Conservation (phyloP, 2,113 vertebrate genomes). For the Callipepla californica region DNA sequence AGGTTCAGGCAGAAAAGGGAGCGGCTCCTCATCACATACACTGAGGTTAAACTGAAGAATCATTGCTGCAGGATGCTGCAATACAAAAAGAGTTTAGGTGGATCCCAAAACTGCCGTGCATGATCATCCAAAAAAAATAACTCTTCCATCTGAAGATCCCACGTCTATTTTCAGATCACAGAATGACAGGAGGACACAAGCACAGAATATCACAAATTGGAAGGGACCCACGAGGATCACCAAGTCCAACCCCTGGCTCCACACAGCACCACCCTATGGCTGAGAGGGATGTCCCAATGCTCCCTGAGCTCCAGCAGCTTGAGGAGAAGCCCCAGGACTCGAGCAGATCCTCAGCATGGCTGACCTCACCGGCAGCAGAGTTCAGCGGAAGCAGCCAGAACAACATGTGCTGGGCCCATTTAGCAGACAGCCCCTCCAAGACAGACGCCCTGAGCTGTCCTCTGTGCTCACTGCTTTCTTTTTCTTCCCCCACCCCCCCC, state of each 20-base stretch:
- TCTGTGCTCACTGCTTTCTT: background rate
- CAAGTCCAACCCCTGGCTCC: background rate
- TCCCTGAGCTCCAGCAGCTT: background rate
- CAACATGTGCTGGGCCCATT: background rate
- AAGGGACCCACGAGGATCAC: background rate
- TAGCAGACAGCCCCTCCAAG: background rate
- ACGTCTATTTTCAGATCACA: too few species aligned
- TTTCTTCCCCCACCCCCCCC: background rate
- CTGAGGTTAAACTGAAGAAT: background rate
- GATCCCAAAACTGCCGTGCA: background rate
- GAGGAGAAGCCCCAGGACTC: too few species aligned
- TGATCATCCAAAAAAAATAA: background rate
- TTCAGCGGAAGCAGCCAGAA: background rate
- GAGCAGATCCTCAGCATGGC: background rate
- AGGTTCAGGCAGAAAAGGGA: background rate
- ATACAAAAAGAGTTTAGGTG: rapidly evolving
- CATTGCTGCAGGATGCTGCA: background rate
- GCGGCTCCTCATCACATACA: background rate
- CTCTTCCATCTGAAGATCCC: background rate
- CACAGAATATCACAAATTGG: background rate
- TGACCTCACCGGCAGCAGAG: background rate
- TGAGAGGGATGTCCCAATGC: background rate
- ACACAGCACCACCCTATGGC: background rate
- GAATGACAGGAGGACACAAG: too few species aligned
- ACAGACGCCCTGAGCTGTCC: background rate